Evolutionary conservation across 2,797 vertebrate genomes (phyloP), one percentile per base, ranked within the genome.

Genomic region (Hoplostethus mediterraneus): DNA sequence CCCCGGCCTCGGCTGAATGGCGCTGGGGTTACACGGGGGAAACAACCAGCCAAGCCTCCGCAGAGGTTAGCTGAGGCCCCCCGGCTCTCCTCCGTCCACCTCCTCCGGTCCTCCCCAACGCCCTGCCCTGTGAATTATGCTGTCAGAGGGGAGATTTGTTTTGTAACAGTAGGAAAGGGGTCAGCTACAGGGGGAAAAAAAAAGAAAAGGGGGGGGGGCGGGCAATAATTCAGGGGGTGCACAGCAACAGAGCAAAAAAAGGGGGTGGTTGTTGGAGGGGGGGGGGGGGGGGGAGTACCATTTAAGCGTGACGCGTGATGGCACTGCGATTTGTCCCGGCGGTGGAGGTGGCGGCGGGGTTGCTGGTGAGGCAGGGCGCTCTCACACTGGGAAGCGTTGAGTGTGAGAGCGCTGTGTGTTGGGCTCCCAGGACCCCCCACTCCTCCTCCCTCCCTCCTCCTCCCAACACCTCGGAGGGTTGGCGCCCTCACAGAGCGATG

Each of bases 131-230:
- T 90, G 80, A 87, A 94, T 95, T 88, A 86, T 92, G 79, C 88
- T 91, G 80, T 93, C 87, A 85, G 81, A 87, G 86, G 53, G 77
- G 82, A 81, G 82, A 93, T 90, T 94, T 94, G 83, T 90, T 93
- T 90, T 67, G 80, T 78, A 90, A 87, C 81, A 85, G 87, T 85
- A 79, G 71, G 74, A 67, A 79, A 71, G 55, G 71, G 80, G 71
- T 83, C 63, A 70, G 78, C 71, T 72, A 60, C 57, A 70, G 49
- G 78, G 58, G 65, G 75, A 71, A 14, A 63, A 71, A 79, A 53
- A 75, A 76, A 67, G 71, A 47, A 36, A 48, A 51, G 25, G 63
- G 31, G 44, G 17, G 12, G 33, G 11, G 82, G 77, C 72, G 69
- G 66, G 67, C 63, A 60, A 65, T 67, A 47, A 57, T 52, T 62